Percentiles rank a stretch among this genome's conserved stretches.
phyloP scores from a whole-genome alignment of 2,888 invertebrate species.

The Nebria salina region DNA sequence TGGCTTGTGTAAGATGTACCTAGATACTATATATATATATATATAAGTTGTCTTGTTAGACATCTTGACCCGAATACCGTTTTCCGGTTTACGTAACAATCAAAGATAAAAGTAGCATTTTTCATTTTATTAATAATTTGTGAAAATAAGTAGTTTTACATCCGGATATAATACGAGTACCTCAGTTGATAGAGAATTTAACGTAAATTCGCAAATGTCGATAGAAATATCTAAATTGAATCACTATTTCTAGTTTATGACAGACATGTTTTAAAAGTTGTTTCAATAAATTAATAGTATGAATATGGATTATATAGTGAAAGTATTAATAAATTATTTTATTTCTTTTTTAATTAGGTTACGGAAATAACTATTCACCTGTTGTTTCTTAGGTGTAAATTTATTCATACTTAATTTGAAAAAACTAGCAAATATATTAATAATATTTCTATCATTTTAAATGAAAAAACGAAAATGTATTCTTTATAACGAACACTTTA shows the following conservation, averaged over 20 bases:
- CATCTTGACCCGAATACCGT: slow-evolving; percentile 15
- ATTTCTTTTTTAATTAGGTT: not conserved
- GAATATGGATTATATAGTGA: not conserved
- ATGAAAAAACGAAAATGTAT: too few species aligned
- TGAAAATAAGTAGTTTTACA: too few species aligned
- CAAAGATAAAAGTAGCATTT: not conserved
- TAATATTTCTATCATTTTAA: not conserved
- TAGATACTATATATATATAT: not conserved
- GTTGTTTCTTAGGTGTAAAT: not conserved
- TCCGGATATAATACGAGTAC: too few species aligned
- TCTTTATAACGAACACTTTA: too few species aligned
- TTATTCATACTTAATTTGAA: not conserved
- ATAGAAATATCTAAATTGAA: too few species aligned
- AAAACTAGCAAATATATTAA: not conserved
- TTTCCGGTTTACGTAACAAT: not conserved
- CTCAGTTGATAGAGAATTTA: too few species aligned
- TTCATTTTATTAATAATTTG: not conserved
- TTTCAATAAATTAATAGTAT: not conserved
- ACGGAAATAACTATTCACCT: not conserved
- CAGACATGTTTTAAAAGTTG: not conserved
- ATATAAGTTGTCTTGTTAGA: not conserved
- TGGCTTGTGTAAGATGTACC: not conserved
- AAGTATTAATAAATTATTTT: not conserved
- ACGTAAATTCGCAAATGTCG: too few species aligned
- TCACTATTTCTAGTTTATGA: not conserved